Evolutionary conservation across 2,797 vertebrate species (phyloP).

Genomic region (Crypturellus tataupa): DNA sequence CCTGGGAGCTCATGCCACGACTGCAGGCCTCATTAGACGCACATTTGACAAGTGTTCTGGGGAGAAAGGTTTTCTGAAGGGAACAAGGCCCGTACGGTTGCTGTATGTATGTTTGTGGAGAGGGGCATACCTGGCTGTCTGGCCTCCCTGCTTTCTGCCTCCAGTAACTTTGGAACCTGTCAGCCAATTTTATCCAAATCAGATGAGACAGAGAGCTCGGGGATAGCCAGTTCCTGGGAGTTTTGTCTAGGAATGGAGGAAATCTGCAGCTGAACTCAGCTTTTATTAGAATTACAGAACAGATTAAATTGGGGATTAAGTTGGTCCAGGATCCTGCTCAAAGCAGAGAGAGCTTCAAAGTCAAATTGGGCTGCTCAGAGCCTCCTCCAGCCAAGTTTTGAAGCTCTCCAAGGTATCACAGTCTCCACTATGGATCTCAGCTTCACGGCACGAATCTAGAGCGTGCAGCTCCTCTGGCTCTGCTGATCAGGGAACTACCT

Average conservation of each 20-base stretch:
- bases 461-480: not conserved
- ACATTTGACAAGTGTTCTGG: slow-evolving; percentile 54
- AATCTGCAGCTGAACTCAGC: not conserved
- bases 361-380: not conserved
- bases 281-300: not conserved
- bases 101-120: not conserved
- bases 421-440: not conserved
- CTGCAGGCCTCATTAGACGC: slow-evolving; percentile 51
- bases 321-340: not conserved
- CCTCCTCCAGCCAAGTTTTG: not conserved
- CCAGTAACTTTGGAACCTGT: not conserved
- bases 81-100: slow-evolving; percentile 22
- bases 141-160: not conserved
- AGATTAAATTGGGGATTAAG: not conserved
- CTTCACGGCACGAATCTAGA: not conserved
- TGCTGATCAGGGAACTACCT: not conserved
- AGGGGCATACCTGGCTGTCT: not conserved
- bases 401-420: not conserved
- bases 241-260: not conserved
- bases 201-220: not conserved
- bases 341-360: not conserved
- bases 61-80: slow-evolving; percentile 29
- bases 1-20: slow-evolving; percentile 18
- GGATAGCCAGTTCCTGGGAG: not conserved
- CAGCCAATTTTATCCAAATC: not conserved